Evolutionary conservation across 1,140 invertebrate genomes (phyloP).

Genomic region (Drosophila biarmipes): DNA sequence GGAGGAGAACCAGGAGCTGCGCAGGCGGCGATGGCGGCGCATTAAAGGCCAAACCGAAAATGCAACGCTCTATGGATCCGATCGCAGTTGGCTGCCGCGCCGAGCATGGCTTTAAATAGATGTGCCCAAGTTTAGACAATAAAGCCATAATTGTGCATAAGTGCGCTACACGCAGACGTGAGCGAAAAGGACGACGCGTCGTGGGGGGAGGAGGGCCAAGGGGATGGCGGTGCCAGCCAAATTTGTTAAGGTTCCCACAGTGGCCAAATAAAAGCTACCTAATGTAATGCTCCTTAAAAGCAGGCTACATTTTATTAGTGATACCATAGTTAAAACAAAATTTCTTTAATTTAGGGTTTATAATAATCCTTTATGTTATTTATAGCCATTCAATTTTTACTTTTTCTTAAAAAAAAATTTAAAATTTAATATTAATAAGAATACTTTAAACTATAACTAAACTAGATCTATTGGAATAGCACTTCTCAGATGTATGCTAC

Average conservation of each 20-base stretch:
- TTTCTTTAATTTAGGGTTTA: too few species aligned
- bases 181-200: slow-evolving; percentile 23
- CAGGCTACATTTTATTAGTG: too few species aligned
- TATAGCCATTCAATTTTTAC: too few species aligned
- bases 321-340: too few species aligned
- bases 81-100: slow-evolving; percentile 11
- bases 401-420: too few species aligned
- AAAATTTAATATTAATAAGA: too few species aligned
- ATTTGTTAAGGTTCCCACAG: slow-evolving; percentile 42
- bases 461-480: background rate
- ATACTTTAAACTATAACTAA: too few species aligned
- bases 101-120: slow-evolving; percentile 78
- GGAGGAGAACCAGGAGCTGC: slow-evolving; percentile 15
- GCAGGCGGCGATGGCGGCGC: slow-evolving; percentile 62
- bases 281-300: background rate
- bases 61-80: slow-evolving; percentile 63
- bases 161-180: slow-evolving; percentile 57
- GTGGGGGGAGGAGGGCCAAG: slow-evolving; percentile 6
- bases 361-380: too few species aligned
- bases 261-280: slow-evolving; percentile 7
- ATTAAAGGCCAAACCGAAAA: slow-evolving; percentile 78
- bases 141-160: slow-evolving; percentile 83
- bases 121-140: slow-evolving; percentile 82
- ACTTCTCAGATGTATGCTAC: slow-evolving; percentile 1
- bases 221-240: slow-evolving; percentile 17